Evolutionary conservation across 2,797 vertebrate genomes (phyloP).

Genomic region (Spinus olivaceus): DNA sequence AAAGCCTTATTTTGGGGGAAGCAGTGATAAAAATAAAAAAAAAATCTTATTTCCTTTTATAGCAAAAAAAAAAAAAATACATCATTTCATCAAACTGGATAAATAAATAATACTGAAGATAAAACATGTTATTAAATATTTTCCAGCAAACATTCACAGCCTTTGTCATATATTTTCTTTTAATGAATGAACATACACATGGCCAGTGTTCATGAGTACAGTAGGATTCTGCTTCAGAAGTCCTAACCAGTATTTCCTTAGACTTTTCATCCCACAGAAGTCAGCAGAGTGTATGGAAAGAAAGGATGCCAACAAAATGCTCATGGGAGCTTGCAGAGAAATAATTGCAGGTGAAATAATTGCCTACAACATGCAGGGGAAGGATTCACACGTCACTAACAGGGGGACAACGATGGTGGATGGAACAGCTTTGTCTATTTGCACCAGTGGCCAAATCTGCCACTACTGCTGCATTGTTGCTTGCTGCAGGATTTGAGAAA

Average conservation of each 20-base stretch:
- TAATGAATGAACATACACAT: not conserved
- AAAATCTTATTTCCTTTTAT: not conserved
- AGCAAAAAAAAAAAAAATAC: not conserved
- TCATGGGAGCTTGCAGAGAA: accelerated
- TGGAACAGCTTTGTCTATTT: not conserved
- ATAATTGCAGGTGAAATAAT: not conserved
- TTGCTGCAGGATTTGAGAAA: not conserved
- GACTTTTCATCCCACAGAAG: not conserved
- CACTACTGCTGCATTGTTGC: not conserved
- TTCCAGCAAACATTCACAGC: not conserved
- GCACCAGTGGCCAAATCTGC: not conserved
- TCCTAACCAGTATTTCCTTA: not conserved
- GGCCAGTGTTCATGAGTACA: not conserved
- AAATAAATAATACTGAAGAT: not conserved
- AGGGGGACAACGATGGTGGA: not conserved
- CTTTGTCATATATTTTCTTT: not conserved
- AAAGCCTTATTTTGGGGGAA: not conserved
- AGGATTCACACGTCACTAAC: not conserved
- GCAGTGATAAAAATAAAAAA: not conserved
- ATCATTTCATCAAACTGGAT: not conserved
- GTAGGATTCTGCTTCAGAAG: not conserved
- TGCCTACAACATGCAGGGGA: not conserved
- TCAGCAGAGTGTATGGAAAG: not conserved
- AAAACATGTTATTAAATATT: not conserved
- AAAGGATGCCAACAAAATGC: not conserved